These are phyloP conservation scores for Cepaea nemoralis DNA, from an alignment of 1,140 invertebrate species.

Conservation along the genomic window DNA sequence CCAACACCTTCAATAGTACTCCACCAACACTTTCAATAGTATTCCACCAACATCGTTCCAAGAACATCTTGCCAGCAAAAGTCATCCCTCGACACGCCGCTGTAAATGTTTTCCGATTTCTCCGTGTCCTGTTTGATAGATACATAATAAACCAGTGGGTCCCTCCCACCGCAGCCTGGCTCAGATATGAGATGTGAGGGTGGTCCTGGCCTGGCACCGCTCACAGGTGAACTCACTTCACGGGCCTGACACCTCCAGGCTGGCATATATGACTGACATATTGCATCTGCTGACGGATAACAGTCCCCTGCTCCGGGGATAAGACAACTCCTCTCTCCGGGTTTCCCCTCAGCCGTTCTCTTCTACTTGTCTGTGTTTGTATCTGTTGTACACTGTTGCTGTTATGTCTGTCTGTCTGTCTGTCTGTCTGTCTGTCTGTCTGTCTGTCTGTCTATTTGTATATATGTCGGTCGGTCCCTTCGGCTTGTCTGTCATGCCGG, in stretches of 20 bases:
- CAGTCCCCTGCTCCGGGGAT: background rate
- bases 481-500: no score
- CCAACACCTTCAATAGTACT: no score
- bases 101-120: background rate
- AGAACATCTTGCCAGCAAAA: no score
- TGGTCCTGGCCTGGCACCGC: background rate
- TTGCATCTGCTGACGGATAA: background rate
- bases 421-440: no score
- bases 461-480: no score
- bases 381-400: background rate
- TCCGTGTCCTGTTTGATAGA: background rate
- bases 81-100: background rate
- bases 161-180: background rate
- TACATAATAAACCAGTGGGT: background rate
- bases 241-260: background rate
- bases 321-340: background rate
- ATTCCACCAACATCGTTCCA: no score
- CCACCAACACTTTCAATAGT: no score
- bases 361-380: no score
- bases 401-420: background rate
- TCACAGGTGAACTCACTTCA: constrained; percentile 2
- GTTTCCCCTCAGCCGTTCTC: no score
- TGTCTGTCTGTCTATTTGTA: no score
- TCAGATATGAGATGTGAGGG: background rate
- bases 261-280: constrained; percentile 18